Evolutionary conservation across 2,888 invertebrate species (phyloP).

Genomic region (Himalopsyche tibetana): DNA sequence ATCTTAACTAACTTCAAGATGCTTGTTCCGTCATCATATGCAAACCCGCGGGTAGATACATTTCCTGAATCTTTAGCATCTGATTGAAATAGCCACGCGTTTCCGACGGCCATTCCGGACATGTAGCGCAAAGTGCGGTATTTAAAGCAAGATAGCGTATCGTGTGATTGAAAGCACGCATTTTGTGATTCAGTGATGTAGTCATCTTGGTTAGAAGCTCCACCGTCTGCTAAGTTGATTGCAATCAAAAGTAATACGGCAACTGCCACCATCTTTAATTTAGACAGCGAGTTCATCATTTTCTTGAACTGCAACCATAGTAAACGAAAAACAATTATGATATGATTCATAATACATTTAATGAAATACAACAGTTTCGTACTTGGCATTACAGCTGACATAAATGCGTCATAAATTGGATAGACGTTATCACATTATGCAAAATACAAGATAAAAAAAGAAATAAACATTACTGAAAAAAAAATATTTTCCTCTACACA

Average conservation of each 20-base stretch:
- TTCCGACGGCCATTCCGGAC: slow-evolving; percentile 55
- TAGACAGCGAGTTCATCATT: not conserved
- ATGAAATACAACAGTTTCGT: too few species aligned
- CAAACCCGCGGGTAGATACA: not conserved
- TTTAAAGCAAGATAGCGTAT: slow-evolving; percentile 62
- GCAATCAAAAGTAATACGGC: not conserved
- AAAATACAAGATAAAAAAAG: too few species aligned
- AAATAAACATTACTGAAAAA: too few species aligned
- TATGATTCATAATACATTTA: too few species aligned
- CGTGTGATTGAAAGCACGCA: slow-evolving; percentile 57
- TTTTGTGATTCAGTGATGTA: slow-evolving; percentile 60
- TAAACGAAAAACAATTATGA: not conserved
- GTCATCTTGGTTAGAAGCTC: slow-evolving; percentile 54
- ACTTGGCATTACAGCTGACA: too few species aligned
- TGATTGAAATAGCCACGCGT: slow-evolving; percentile 44
- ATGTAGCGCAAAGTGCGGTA: slow-evolving; percentile 62
- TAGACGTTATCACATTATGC: too few species aligned
- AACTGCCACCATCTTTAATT: not conserved
- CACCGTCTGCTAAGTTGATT: not conserved
- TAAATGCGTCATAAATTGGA: too few species aligned
- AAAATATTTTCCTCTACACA: too few species aligned
- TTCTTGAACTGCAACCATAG: not conserved
- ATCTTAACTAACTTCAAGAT: slow-evolving; percentile 55
- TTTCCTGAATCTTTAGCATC: slow-evolving; percentile 45
- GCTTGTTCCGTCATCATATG: slow-evolving; percentile 41